phyloP scores from a whole-genome alignment of 2,797 vertebrate genomes.

The Dendrocincla fuliginosa region DNA sequence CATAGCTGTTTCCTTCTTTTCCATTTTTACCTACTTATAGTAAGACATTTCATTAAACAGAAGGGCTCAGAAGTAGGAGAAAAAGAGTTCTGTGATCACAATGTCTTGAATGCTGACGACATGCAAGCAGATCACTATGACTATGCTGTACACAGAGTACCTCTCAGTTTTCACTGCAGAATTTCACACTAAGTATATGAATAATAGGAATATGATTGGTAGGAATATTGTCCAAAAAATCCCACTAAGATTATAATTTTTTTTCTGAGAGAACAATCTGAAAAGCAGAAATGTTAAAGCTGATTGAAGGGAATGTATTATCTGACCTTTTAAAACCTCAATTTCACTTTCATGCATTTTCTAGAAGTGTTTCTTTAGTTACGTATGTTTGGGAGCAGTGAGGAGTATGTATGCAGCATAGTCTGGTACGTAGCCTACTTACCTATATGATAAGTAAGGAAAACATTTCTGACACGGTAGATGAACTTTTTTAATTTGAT shows the following conservation, averaged over 20 bases:
- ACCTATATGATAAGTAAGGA: background rate
- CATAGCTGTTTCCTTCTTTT: background rate
- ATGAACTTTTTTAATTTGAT: background rate
- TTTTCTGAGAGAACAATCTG: background rate
- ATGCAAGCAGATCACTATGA: background rate
- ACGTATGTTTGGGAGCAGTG: fast-evolving
- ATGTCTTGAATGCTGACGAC: background rate
- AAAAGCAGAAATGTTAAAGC: background rate
- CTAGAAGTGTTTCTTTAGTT: background rate
- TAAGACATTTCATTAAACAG: background rate
- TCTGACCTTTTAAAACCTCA: background rate
- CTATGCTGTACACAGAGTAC: background rate
- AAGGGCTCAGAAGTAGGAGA: background rate
- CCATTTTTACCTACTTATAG: background rate
- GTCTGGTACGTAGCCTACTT: background rate
- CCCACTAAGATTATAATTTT: background rate
- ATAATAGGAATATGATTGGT: background rate
- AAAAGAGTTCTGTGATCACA: background rate
- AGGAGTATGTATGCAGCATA: background rate
- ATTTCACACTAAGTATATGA: background rate
- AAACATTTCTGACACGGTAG: background rate
- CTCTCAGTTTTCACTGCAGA: background rate
- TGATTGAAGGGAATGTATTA: background rate
- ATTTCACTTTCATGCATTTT: background rate
- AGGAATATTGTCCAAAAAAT: background rate